Evolutionary conservation across 2,113 vertebrate species (phyloP).

Genomic region (Crypturellus undulatus): DNA sequence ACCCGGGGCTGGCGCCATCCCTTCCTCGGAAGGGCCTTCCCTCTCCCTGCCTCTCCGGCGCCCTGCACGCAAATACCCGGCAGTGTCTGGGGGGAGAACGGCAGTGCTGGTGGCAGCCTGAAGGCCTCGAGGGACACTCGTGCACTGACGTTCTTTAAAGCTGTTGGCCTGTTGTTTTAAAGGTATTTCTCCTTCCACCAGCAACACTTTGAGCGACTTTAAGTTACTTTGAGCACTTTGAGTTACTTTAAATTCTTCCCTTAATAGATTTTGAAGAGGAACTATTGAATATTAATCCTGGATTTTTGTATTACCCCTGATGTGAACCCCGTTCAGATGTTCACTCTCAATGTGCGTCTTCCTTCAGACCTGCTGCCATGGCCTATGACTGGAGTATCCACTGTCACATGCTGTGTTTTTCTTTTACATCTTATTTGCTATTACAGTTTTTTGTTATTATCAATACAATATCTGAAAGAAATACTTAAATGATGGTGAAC

Average conservation of each 20-base stretch:
- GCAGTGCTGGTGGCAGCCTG: neutral
- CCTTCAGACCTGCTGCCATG: no score
- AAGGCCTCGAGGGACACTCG: no score
- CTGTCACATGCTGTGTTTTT: no score
- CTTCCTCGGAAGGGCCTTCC: neutral
- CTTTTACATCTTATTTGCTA: neutral
- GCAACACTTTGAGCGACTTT: neutral
- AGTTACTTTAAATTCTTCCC: neutral
- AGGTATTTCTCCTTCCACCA: neutral
- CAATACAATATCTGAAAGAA: neutral
- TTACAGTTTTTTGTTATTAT: neutral
- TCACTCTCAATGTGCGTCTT: no score
- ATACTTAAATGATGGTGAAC: no score
- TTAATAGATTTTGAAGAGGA: neutral
- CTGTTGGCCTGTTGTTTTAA: neutral
- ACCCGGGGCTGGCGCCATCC: no score
- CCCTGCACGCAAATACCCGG: no score
- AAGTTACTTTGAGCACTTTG: no score
- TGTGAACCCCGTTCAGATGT: neutral
- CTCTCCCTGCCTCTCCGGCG: no score
- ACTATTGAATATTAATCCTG: neutral
- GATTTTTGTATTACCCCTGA: neutral
- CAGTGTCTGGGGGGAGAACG: neutral
- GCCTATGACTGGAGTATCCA: neutral
- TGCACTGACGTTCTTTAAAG: neutral